A percentile compares a stretch with the other conserved stretches of the same genome.
phyloP scores from a whole-genome alignment of 2,113 vertebrate genomes.

The Pelecanoides urinatrix region DNA sequence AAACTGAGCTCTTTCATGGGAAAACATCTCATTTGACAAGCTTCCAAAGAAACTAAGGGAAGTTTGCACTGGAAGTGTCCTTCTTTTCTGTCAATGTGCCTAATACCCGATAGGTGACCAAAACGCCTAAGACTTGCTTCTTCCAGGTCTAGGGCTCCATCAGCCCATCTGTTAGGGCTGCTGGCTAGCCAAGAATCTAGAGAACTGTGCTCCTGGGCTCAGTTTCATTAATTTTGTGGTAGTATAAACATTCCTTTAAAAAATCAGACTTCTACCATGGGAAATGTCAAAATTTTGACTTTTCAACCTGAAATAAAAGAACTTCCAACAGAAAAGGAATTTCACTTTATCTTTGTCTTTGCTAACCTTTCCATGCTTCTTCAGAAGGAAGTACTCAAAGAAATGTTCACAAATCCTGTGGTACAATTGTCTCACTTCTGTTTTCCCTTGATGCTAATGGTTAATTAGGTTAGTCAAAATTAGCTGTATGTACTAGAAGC shows the following conservation, averaged over 20 bases:
- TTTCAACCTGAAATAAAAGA: neutral
- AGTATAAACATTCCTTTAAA: neutral
- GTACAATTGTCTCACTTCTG: neutral
- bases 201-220: neutral
- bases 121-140: neutral
- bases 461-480: neutral
- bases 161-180: neutral
- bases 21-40: neutral
- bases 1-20: neutral
- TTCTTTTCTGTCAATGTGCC: neutral
- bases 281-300: neutral
- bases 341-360: neutral
- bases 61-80: neutral
- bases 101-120: neutral
- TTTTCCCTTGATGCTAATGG: neutral
- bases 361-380: neutral
- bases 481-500: neutral
- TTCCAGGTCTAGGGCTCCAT: neutral
- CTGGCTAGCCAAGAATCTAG: neutral
- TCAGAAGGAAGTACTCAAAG: neutral
- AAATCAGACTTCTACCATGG: neutral
- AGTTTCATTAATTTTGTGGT: neutral
- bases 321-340: neutral
- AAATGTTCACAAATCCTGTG: neutral
- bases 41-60: neutral